Evolutionary conservation across 37 sponge, comb jelly and placozoan species (phyloP), one percentile per base, ranked within the genome.

Genomic region (Hexactinellida sp.): DNA sequence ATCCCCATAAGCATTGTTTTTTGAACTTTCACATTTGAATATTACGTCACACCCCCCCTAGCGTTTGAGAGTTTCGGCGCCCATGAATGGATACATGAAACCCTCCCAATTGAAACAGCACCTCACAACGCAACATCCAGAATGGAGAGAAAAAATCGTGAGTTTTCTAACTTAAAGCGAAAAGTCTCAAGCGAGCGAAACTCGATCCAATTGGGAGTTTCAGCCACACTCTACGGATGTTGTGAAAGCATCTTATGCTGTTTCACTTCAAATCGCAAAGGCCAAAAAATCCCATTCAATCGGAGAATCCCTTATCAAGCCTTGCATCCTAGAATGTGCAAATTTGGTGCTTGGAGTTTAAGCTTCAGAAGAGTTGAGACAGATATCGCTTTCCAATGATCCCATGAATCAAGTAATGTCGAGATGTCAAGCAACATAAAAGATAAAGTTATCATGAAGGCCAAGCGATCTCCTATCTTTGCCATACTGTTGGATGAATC

Each of bases 91-190:
- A 63, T 63, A 23, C 76, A 63, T 63, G 76, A 63, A 63, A 23
- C 76, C 76, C 76, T 63, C 13, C 76, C 76, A 63, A 63, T 63
- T 63, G 76, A 63, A 28, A 63, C 76, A 63, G 76, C 30, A 63
- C 76, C 76, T 63, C 34, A 23, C 76, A 63, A 63, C 76, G 76
- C 76, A 63, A 63, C 34, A 63, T 63, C 76, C 76, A 63, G 19
- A 63, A 63, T 63, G 76, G 76, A 63, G 13, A 63, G 76, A 63
- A 1, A 63, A 63, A 47, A 63, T 25, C 76, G 13, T 63, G 21
- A 63, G 76, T 63, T 28, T 63, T 63, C 13, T 63, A 28, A 63
- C 25, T 28, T 63, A 63, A 63, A 63, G 34, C 13, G 52, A 47
- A 9, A 47, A 47, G 52, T 47, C 52, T 47, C 16, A 47, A 47